Percentiles rank a stretch among this genome's conserved stretches.
Evolutionary conservation across 2,888 invertebrate species (phyloP).

Genomic region (Cephus sareptanus): DNA sequence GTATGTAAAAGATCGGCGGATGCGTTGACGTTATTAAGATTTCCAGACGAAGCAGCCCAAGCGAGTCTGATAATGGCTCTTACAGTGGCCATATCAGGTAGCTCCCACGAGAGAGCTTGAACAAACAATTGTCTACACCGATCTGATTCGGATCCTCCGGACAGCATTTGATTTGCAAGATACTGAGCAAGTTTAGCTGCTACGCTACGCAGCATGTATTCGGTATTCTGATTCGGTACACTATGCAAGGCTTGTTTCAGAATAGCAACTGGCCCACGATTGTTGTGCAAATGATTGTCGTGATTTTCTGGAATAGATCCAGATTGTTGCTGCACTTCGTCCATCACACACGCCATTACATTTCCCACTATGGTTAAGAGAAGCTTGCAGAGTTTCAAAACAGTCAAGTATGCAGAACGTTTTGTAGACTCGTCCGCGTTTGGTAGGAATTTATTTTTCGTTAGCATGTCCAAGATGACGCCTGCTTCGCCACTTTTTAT

Average conservation of each 20-base stretch:
- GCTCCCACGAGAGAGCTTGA: conserved; percentile 75
- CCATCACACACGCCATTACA: conserved; percentile 74
- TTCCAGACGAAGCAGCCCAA: conserved; percentile 82
- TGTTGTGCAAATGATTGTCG: conserved; percentile 49
- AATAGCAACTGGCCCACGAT: conserved; percentile 67
- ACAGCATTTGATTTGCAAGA: conserved; percentile 78
- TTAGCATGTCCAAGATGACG: conserved; percentile 81
- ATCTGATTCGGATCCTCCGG: conserved; percentile 67
- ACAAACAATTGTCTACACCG: conserved; percentile 68
- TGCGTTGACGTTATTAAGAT: conserved; percentile 71
- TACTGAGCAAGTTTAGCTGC: conserved; percentile 85
- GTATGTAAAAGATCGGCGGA: conserved; percentile 74
- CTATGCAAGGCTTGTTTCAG: conserved; percentile 87
- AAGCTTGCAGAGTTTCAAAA: conserved; percentile 89
- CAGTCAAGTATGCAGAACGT: conserved; percentile 87
- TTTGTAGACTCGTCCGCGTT: conserved; percentile 82
- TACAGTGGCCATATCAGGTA: conserved; percentile 80
- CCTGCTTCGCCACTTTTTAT: conserved; percentile 75
- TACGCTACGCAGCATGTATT: conserved; percentile 85
- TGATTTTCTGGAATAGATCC: conserved; percentile 66
- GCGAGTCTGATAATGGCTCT: conserved; percentile 81
- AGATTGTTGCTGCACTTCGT: conserved; percentile 68
- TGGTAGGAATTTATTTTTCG: conserved; percentile 86
- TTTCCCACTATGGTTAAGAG: conserved; percentile 89
- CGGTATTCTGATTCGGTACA: conserved; percentile 85